These are phyloP conservation scores for Cryptus viduatorius DNA, from an alignment of 2,888 invertebrate species.

Conservation along the genomic window DNA sequence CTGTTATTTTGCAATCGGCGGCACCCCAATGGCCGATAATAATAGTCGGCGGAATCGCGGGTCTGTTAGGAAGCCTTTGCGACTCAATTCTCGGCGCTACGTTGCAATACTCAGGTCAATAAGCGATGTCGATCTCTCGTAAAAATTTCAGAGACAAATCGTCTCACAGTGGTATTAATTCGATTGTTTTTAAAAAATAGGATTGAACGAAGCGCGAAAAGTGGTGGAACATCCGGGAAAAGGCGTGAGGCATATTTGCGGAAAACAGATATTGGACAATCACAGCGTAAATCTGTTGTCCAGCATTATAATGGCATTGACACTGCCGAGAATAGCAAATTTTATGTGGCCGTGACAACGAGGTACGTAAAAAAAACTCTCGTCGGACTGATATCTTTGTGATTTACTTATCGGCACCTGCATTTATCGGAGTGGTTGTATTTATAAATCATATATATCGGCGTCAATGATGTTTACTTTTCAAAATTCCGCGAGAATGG, in stretches of 20 bases:
- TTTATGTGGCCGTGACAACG: constrained; percentile 85
- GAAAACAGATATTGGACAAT: constrained; percentile 92
- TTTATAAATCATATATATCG: background rate
- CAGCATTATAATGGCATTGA: constrained; percentile 90
- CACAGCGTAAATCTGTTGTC: constrained; percentile 95
- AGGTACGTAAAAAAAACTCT: background rate
- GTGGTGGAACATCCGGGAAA: constrained; percentile 91
- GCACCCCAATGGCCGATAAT: constrained; percentile 93
- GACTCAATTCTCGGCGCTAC: constrained; percentile 95
- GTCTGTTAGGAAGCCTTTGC: constrained; percentile 92
- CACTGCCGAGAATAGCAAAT: constrained; percentile 89
- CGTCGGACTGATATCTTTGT: background rate
- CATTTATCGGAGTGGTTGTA: background rate
- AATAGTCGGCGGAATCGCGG: constrained; percentile 90
- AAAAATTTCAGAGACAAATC: background rate
- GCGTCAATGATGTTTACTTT: constrained; percentile 16
- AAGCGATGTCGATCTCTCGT: constrained; percentile 5
- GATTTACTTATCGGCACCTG: constrained; percentile 16
- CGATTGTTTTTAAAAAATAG: constrained; percentile 83
- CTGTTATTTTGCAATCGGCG: constrained; percentile 86
- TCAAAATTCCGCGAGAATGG: background rate
- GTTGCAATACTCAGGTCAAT: constrained; percentile 93
- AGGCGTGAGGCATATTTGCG: constrained; percentile 91
- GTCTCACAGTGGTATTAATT: constrained; percentile 58
- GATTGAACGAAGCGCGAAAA: constrained; percentile 89